Conservation (phyloP, 2,113 vertebrate species). For the Lampris megalopsis region DNA sequence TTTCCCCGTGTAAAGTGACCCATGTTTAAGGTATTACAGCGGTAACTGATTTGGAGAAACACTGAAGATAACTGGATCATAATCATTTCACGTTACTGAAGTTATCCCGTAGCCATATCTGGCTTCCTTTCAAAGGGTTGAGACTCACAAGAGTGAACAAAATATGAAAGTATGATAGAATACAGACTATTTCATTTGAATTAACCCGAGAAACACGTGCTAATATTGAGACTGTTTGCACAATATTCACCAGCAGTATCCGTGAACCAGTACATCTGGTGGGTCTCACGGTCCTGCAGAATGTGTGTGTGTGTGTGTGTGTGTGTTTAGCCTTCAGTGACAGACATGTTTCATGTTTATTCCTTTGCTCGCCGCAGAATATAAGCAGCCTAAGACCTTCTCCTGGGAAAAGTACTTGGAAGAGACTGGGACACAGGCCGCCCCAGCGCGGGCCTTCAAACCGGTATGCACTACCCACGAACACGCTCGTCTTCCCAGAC, state of each 20-base stretch:
- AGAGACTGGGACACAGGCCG: slow-evolving; percentile 88
- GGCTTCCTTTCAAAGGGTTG: no score
- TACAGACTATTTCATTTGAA: no score
- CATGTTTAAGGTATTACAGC: no score
- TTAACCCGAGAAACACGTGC: no score
- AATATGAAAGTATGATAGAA: no score
- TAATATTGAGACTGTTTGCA: no score
- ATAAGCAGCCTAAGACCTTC: slow-evolving; percentile 87
- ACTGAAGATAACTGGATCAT: no score
- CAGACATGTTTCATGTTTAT: slow-evolving; percentile 14
- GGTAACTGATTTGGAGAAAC: no score
- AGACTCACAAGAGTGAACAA: no score
- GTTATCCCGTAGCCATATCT: no score
- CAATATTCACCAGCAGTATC: neutral
- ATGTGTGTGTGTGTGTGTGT: slow-evolving; percentile 6
- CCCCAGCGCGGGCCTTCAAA: slow-evolving; percentile 92
- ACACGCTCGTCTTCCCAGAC: neutral
- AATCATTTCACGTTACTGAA: no score
- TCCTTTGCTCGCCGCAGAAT: slow-evolving; percentile 74
- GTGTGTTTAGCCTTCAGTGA: slow-evolving; percentile 9
- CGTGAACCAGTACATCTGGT: neutral
- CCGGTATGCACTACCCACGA: slow-evolving; percentile 70
- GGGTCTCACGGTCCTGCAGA: neutral
- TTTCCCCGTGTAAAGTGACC: no score
- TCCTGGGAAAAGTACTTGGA: slow-evolving; percentile 92